A percentile compares a stretch with the other conserved stretches of the same genome.
These are phyloP conservation scores for Argyresthia albistria DNA, from an alignment of 2,888 invertebrate species.

Conservation along the genomic window DNA sequence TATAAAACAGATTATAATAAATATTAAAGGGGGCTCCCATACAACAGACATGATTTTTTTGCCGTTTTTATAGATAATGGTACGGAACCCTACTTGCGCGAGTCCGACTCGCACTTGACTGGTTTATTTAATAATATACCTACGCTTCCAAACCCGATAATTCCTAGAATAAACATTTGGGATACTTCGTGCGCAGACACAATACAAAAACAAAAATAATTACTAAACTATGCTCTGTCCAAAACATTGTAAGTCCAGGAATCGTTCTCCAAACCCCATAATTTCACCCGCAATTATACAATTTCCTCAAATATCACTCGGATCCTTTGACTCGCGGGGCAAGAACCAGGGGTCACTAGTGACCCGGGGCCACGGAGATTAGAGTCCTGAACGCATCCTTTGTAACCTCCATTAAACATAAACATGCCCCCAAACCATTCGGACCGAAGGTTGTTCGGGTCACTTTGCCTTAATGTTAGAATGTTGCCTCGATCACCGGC, in stretches of 20 bases:
- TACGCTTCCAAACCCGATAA: too few relatives aligned
- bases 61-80: too few relatives aligned
- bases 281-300: constrained; percentile 66
- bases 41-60: too few relatives aligned
- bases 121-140: too few relatives aligned
- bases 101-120: too few relatives aligned
- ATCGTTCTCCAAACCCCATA: constrained; percentile 43
- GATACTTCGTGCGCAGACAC: too few relatives aligned
- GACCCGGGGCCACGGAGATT: constrained; percentile 57
- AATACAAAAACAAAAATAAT: too few relatives aligned
- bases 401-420: constrained; percentile 65
- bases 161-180: too few relatives aligned
- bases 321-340: constrained; percentile 32
- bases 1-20: too few relatives aligned
- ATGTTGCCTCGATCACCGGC: not conserved
- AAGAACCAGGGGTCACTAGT: constrained; percentile 35
- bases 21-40: too few relatives aligned
- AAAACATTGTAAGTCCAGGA: constrained; percentile 13
- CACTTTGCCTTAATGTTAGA: constrained; percentile 25
- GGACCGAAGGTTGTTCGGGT: constrained; percentile 39
- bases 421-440: constrained; percentile 61
- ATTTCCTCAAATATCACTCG: constrained; percentile 67
- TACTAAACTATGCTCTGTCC: too few relatives aligned
- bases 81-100: too few relatives aligned
- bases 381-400: constrained; percentile 51